A percentile compares a stretch with the other conserved stretches of the same genome.
These are phyloP conservation scores for Cebus imitator DNA, from an alignment of 2,113 vertebrate genomes.

Conservation along the genomic window DNA sequence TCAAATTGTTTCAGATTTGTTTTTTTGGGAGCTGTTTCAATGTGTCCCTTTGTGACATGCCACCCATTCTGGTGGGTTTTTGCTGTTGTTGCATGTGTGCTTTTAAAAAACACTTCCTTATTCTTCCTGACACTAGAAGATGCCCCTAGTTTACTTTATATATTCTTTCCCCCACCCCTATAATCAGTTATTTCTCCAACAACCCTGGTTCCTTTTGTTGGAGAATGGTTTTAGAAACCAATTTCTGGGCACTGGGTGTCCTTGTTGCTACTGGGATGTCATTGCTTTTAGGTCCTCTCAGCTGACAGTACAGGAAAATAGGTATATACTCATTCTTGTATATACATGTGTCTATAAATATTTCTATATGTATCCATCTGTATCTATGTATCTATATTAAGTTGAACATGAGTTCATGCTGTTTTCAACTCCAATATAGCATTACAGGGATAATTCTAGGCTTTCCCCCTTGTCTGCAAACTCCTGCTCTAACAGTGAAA, in stretches of 20 bases:
- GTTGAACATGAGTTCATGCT: not conserved
- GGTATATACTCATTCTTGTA: not conserved
- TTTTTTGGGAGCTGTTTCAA: not conserved
- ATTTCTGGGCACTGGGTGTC: not conserved
- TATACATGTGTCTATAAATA: not conserved
- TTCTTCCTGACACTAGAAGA: not conserved
- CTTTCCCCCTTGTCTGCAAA: not conserved
- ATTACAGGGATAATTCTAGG: not conserved
- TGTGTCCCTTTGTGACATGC: not conserved
- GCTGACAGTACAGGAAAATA: not conserved
- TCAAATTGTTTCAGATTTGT: not conserved
- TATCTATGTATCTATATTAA: not conserved
- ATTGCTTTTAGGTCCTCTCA: not conserved
- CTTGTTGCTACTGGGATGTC: not conserved
- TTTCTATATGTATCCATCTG: not conserved
- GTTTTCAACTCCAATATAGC: not conserved
- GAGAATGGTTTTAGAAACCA: not conserved
- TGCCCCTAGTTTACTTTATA: not conserved
- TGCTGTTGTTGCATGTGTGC: not conserved
- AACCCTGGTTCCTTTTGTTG: not conserved
- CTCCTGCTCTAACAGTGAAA: not conserved
- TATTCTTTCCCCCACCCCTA: not conserved
- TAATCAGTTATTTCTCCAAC: not conserved
- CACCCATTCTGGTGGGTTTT: not conserved
- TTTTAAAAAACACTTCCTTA: not conserved